These are phyloP conservation scores for Aquatica leii DNA, from an alignment of 2,888 invertebrate species.

Conservation along the genomic window DNA sequence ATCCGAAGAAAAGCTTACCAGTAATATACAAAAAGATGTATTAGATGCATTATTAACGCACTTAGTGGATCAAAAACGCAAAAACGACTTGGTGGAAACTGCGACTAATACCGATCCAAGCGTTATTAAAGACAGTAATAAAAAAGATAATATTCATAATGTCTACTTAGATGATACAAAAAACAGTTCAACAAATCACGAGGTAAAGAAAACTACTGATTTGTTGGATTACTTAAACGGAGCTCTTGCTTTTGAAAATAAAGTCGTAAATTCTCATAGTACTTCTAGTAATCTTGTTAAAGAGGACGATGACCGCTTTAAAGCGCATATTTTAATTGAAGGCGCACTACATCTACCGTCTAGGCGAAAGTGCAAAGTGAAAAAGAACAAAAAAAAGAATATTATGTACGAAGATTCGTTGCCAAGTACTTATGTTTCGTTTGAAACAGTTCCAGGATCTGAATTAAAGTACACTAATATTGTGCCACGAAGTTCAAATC, in stretches of 20 bases:
- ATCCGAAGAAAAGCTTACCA: conserved; percentile 2
- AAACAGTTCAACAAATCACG: conserved; percentile 18
- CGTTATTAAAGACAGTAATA: conserved; percentile 7
- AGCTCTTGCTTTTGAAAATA: conserved; percentile 49
- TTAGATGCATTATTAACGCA: conserved; percentile 48
- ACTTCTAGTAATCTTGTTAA: background rate
- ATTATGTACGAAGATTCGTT: conserved; percentile 58
- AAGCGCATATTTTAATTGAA: conserved; percentile 65
- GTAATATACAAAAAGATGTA: conserved; percentile 26
- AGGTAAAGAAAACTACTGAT: conserved; percentile 52
- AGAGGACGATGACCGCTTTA: conserved; percentile 51
- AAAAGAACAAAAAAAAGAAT: conserved; percentile 51
- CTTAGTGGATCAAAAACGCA: conserved; percentile 43
- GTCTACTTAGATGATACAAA: background rate
- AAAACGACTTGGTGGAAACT: conserved; percentile 48
- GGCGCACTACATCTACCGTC: conserved; percentile 66
- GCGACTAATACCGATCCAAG: conserved; percentile 50
- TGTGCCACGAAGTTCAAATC: conserved; percentile 63
- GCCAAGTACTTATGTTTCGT: conserved; percentile 70
- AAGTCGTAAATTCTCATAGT: background rate
- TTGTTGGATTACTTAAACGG: conserved; percentile 57
- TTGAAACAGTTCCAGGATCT: conserved; percentile 60
- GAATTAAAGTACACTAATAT: conserved; percentile 62
- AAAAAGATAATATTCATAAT: conserved; percentile 19
- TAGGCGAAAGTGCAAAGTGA: conserved; percentile 54